Evolutionary conservation across 2,113 vertebrate species (phyloP), one percentile per base, ranked within the genome.

Genomic region (Turnix velox): DNA sequence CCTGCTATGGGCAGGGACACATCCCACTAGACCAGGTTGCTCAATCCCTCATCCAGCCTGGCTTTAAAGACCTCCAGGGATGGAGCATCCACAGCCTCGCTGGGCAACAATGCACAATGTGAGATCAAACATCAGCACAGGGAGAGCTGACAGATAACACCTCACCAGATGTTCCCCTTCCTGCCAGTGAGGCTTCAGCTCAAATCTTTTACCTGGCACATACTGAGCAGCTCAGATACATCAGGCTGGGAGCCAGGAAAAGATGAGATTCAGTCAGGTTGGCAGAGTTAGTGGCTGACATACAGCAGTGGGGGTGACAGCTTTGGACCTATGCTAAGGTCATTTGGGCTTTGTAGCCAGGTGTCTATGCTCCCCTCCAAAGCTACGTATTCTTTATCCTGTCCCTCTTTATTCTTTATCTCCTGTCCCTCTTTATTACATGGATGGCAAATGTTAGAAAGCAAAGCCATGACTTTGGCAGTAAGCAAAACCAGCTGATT

Each of bases 401-500:
- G 27, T 9, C 31, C 8, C 27, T 69, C 46, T 33, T 49, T 51
- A 30, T 62, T 62, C n/a, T n/a, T n/a, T n/a, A n/a, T n/a, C 30
- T 77, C 46, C 30, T 58, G 27, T 9, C 31, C 8, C 27, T 69
- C 46, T 33, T 49, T 51, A 30, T 62, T 62, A 59, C 30, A 33
- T 16, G 43, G 33, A 18, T 35, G 27, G 40, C 23, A 79, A 49
- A 6, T 5, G 14, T 30, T 85, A 79, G 45, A 72, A 92, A 88
- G 55, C 0, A 0, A 61, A 61, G 76, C 37, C 18, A 5, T 58
- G 7, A 61, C 22, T 65, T 49, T 5, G 2, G 27, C 20, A 45
- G 40, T 74, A 65, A 31, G 28, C 39, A 46, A 22, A 40, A 85
- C 18, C 15, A 62, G 46, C 18, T 90, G 15, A 18, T 68, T 63